These are phyloP conservation scores for Ammodytes marinus DNA, from an alignment of 2,113 vertebrate species.

Conservation along the genomic window DNA sequence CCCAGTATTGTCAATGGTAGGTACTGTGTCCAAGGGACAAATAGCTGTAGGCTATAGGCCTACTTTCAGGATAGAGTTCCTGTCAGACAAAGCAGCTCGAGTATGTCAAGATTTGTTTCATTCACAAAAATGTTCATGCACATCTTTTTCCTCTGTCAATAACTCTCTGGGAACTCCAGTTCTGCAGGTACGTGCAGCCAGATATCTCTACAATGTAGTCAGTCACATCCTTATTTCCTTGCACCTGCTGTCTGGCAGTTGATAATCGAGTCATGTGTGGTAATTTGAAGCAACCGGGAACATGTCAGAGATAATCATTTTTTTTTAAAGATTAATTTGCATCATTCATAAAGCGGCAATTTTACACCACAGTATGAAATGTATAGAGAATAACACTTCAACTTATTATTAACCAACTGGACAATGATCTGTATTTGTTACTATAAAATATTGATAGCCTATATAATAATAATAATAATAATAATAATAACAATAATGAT, in stretches of 20 bases:
- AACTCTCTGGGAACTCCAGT: slow-evolving; percentile 23
- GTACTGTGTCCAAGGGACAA: neutral
- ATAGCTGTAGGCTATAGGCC: neutral
- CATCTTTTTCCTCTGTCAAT: neutral
- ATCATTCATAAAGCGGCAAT: neutral
- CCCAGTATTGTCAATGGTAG: no score
- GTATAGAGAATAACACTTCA: neutral
- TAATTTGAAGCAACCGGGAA: neutral
- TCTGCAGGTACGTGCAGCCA: slow-evolving; percentile 19
- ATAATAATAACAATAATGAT: no score
- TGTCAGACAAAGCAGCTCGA: neutral
- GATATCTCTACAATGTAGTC: slow-evolving; percentile 4
- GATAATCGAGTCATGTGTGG: neutral
- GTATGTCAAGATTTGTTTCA: neutral
- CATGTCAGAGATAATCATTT: neutral
- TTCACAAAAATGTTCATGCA: neutral
- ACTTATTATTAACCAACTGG: neutral
- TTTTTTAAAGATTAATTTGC: neutral
- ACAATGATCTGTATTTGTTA: no score
- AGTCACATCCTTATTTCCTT: neutral
- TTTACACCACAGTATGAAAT: neutral
- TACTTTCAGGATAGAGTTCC: no score
- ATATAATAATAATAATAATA: no score
- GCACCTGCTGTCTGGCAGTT: neutral
- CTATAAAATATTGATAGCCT: no score